Base-by-base conservation (phyloP, 2,888 invertebrate genomes). In the Stenotaenia linearis region DNA sequence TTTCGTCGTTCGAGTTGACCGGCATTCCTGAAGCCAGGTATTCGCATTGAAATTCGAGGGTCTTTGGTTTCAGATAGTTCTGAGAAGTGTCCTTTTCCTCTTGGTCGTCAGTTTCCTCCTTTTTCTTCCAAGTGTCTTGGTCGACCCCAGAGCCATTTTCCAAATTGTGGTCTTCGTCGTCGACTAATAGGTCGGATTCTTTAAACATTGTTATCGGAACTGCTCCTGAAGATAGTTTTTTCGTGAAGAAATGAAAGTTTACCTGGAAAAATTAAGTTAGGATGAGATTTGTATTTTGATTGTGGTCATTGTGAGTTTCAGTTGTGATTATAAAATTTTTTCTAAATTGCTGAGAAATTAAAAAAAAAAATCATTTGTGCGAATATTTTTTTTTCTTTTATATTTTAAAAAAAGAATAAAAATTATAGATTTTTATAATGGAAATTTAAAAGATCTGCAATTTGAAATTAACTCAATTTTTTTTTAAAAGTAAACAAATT, bases 1-100 rank as follows among this genome's bases (percentile, higher is more conserved):
- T 75, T 30, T 82, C 81, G 37, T 82, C 82, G 21, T 81, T 81
- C 61, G 81, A 80, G 78, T 78, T 80, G 23, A 45, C 40, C 23
- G 77, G 40, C 40, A 77, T 37, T 15, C 45, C 61, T 9, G 50
- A 25, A n/a, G 50, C 45, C 10, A 79, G 21, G 61, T 81, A 81
- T 61, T 81, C 81, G 45, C 81, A 81, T 35, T 78, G 81, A 78
- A 81, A 81, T 35, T 79, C 75, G 12, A 81, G 56, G 23, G 75
- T 23, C 40, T 69, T 77, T 25, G 80, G 78, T 10, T 35, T 81
- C 78, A 28, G 35, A 21, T 23, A 74, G 15, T 28, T 56, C 28
- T 69, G 69, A 10, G 69, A 69, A 0, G 23, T 5, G 12, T 69
- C 28, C n/a, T 40, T 28, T 45, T 56, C 79, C 0, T 80, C 80